Conservation (phyloP, 2,113 vertebrate genomes). For the Elephas maximus region DNA sequence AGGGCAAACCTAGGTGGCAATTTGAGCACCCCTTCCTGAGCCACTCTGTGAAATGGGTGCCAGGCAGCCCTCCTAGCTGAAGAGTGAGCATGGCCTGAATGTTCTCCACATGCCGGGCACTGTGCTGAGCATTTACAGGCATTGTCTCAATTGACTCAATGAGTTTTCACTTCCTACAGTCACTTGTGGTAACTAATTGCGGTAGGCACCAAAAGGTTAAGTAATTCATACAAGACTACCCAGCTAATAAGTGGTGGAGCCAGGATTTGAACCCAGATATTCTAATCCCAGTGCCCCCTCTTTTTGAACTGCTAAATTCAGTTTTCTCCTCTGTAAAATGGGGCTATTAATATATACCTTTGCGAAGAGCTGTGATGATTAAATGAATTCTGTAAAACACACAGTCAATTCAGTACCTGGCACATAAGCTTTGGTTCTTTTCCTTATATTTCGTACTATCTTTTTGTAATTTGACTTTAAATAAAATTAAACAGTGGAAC, state of each 20-base stretch:
- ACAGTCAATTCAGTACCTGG: neutral
- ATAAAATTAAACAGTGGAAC: neutral
- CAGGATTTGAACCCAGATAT: neutral
- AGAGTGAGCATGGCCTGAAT: rapidly evolving
- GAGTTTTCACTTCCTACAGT: neutral
- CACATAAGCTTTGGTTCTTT: neutral
- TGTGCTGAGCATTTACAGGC: neutral
- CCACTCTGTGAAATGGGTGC: neutral
- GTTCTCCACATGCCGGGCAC: neutral
- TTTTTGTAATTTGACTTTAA: neutral
- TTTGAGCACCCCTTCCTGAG: neutral
- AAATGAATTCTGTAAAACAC: neutral
- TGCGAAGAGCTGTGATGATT: neutral
- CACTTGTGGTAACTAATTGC: neutral
- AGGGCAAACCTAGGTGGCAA: neutral
- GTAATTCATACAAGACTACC: neutral
- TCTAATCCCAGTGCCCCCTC: neutral
- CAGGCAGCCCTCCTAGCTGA: neutral
- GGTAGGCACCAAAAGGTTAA: neutral
- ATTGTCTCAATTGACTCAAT: neutral
- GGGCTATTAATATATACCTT: neutral
- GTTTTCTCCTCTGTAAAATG: neutral
- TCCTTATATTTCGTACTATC: neutral
- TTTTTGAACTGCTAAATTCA: neutral
- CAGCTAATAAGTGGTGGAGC: no score